Percentiles rank a stretch among this genome's conserved stretches.
phyloP scores from a whole-genome alignment of 2,888 invertebrate genomes.

The Hanleya hanleyi region DNA sequence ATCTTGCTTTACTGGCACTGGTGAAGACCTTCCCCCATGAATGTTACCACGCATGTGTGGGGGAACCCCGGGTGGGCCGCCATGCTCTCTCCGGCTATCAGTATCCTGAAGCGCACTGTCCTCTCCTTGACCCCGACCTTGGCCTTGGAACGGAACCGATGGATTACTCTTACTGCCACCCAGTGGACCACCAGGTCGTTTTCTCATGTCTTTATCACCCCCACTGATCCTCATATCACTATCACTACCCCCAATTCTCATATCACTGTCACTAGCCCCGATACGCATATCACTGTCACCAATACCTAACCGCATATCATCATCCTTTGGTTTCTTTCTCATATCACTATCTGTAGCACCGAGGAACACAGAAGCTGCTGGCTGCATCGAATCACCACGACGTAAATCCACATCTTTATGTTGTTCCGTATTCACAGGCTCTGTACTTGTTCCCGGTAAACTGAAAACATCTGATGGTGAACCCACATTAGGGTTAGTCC shows the following conservation, averaged over 20 bases:
- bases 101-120: neutral
- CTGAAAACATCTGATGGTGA: too few species aligned
- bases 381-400: neutral
- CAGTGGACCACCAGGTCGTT: neutral
- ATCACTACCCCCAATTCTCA: neutral
- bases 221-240: neutral
- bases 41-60: too few species aligned
- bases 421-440: too few species aligned
- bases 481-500: too few species aligned
- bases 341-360: too few species aligned
- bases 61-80: too few species aligned
- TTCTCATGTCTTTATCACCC: neutral
- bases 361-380: too few species aligned
- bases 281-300: too few species aligned
- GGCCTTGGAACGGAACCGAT: neutral
- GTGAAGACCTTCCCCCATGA: too few species aligned
- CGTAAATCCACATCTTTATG: neutral
- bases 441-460: too few species aligned
- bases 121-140: neutral
- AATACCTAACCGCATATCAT: neutral
- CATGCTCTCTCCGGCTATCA: too few species aligned
- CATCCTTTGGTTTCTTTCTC: neutral
- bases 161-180: too few species aligned
- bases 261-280: neutral
- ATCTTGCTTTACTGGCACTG: neutral